A percentile compares a stretch with the other conserved stretches of the same genome.
Conservation (phyloP, 2,113 vertebrate genomes). For the Gasterosteus nipponicus region DNA sequence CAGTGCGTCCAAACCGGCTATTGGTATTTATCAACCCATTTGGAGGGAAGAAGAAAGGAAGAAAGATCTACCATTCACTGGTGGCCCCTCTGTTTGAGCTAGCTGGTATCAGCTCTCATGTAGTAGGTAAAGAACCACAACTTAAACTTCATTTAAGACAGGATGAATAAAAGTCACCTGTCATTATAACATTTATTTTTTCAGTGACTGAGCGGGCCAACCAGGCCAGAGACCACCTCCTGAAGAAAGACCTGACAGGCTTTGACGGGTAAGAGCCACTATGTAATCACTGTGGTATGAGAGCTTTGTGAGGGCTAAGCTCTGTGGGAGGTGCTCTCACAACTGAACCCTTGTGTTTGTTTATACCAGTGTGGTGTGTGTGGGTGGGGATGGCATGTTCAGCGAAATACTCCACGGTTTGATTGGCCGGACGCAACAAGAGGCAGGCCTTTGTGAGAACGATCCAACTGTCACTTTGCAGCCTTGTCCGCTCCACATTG, state of each 20-base stretch:
- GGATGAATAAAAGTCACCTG: background rate
- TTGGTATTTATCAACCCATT: slow-evolving; percentile 87
- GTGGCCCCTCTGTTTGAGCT: slow-evolving; percentile 84
- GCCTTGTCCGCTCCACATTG: slow-evolving; percentile 83
- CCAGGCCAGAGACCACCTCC: slow-evolving; percentile 85
- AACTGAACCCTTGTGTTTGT: slow-evolving; percentile 52
- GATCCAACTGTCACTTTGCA: slow-evolving; percentile 72
- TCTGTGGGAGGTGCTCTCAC: slow-evolving; percentile 27
- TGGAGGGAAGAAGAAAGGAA: slow-evolving; percentile 82
- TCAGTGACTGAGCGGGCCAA: slow-evolving; percentile 84
- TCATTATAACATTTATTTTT: slow-evolving; percentile 10
- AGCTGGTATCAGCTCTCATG: slow-evolving; percentile 84
- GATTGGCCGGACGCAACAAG: slow-evolving; percentile 84
- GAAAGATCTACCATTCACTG: slow-evolving; percentile 80
- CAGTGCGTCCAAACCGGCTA: slow-evolving; percentile 78
- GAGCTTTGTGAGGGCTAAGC: slow-evolving; percentile 11
- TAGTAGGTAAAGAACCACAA: slow-evolving; percentile 78
- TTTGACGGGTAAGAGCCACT: slow-evolving; percentile 81
- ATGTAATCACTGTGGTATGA: slow-evolving; percentile 19
- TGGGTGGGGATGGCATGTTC: slow-evolving; percentile 88
- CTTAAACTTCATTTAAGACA: background rate
- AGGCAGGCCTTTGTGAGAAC: slow-evolving; percentile 81
- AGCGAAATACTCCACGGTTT: slow-evolving; percentile 86
- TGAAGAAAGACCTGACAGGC: slow-evolving; percentile 83
- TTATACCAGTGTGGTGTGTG: slow-evolving; percentile 83